These are phyloP conservation scores for Myotis findleyi DNA, from an alignment of 2,797 vertebrate species.

Conservation along the genomic window DNA sequence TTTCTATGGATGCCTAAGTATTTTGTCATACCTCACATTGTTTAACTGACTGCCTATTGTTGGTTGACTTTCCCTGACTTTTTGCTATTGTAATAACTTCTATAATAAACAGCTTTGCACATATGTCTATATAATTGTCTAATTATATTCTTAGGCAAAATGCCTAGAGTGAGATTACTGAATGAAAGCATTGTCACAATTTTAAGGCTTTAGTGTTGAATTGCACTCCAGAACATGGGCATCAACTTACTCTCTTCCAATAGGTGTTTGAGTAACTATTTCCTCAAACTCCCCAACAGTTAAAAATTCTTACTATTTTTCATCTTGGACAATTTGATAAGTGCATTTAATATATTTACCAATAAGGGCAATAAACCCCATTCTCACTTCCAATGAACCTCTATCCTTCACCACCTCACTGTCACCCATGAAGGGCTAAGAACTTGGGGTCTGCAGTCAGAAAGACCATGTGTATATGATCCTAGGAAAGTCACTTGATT, in stretches of 20 bases:
- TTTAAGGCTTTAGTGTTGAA: conserved; percentile 55
- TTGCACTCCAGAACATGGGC: conserved; percentile 45
- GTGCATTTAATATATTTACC: not conserved
- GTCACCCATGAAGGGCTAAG: not conserved
- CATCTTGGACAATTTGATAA: not conserved
- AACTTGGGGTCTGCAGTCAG: not conserved
- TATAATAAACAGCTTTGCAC: conserved; percentile 59
- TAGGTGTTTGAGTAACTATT: not conserved
- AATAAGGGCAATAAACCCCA: not conserved
- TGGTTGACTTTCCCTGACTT: conserved; percentile 47
- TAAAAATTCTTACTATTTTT: not conserved
- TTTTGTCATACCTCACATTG: not conserved
- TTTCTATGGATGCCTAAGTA: not conserved
- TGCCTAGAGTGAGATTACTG: conserved; percentile 70
- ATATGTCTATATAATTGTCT: conserved; percentile 66
- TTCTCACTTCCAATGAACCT: not conserved
- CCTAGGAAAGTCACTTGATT: not conserved
- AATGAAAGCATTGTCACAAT: conserved; percentile 63
- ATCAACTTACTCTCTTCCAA: not conserved
- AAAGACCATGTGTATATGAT: not conserved
- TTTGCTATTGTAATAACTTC: conserved; percentile 58
- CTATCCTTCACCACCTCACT: not conserved
- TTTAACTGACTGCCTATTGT: not conserved
- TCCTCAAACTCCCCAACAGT: not conserved
- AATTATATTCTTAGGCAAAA: conserved; percentile 76